Evolutionary conservation across 2,888 invertebrate genomes (phyloP), one percentile per base, ranked within the genome.

Genomic region (Caenorhabditis macrosperma): DNA sequence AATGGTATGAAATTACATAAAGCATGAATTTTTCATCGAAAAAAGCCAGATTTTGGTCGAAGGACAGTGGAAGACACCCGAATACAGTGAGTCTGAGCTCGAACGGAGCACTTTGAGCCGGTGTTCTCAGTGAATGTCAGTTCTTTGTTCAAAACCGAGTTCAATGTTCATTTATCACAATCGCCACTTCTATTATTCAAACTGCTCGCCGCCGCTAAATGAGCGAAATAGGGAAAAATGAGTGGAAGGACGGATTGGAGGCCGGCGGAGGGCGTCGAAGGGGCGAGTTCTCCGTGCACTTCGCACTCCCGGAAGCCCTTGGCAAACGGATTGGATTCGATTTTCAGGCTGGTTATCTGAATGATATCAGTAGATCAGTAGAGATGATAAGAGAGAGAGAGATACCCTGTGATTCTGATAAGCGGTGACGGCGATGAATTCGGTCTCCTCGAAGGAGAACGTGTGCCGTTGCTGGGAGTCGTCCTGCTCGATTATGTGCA

Each of bases 291-390:
- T 30, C 81, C 81, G n/a, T 57, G 67, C 2, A 80, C 63, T 64
- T 90, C 89, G 83, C 96, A 96, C 92, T 97, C 97, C 88, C 97
- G 93, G 92, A 97, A 97, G 87, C 97, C 97, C 93, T 97, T 97
- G 86, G 97, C 97, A 92, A 97, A 97, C 89, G 97, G 97, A 93
- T 97, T 97, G 93, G 96, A 96, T 93, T 97, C 97, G 92, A 98
- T 97, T 93, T 97, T 97, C 92, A 97, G 93, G 92, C 97, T 97
- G 84, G 97, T 97, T 91, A 97, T 97, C 94, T 97, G 94, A 88
- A 93, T n/a, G 35, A 41, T 61, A 24, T 35, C 57, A 28, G 4
- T 61, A n/a, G 1, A 44, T 44, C 3, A 44, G 5, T 9, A 15
- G 15, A 38, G 38, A 38, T 38, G 38, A 38, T 15, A 2, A 38